These are phyloP conservation scores for Triplophysa tibetana DNA, from an alignment of 2,113 vertebrate genomes.

Conservation along the genomic window DNA sequence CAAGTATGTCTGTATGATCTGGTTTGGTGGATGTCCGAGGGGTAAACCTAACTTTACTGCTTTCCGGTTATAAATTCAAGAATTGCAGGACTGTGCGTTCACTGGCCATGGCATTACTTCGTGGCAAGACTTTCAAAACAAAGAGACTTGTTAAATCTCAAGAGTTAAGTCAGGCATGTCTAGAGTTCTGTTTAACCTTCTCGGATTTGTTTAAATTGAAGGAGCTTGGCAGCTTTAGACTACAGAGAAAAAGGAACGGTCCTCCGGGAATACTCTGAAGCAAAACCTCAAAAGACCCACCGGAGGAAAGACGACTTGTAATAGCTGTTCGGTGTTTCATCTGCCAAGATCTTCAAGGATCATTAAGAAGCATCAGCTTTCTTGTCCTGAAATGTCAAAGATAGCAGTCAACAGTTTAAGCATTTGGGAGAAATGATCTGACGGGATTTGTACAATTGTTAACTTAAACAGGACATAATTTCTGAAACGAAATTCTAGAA, in stretches of 20 bases:
- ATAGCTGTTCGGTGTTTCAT: slow-evolving; percentile 1
- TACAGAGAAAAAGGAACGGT: slow-evolving; percentile 21
- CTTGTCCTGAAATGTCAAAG: slow-evolving; percentile 14
- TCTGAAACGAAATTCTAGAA: not conserved
- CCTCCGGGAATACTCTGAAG: slow-evolving; percentile 8
- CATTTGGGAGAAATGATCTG: not conserved
- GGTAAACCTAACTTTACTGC: not conserved
- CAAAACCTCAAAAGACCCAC: slow-evolving; percentile 29
- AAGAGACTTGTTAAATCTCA: slow-evolving; percentile 15
- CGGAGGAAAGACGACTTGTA: not conserved
- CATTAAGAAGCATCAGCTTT: slow-evolving; percentile 15
- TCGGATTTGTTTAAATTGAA: slow-evolving; percentile 28
- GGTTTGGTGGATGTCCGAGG: not conserved
- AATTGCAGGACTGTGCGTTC: not conserved
- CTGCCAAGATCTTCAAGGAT: slow-evolving; percentile 15
- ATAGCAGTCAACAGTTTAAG: slow-evolving; percentile 5
- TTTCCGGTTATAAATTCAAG: not conserved
- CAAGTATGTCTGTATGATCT: not conserved
- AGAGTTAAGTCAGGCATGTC: slow-evolving; percentile 19
- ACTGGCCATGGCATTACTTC: not conserved
- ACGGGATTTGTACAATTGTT: not conserved
- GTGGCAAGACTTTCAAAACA: slow-evolving; percentile 14
- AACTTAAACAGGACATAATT: not conserved
- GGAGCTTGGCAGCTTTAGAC: slow-evolving; percentile 18
- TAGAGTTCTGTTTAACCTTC: slow-evolving; percentile 27